Conservation (phyloP, 2,888 invertebrate species). For the Drosophila borealis region DNA sequence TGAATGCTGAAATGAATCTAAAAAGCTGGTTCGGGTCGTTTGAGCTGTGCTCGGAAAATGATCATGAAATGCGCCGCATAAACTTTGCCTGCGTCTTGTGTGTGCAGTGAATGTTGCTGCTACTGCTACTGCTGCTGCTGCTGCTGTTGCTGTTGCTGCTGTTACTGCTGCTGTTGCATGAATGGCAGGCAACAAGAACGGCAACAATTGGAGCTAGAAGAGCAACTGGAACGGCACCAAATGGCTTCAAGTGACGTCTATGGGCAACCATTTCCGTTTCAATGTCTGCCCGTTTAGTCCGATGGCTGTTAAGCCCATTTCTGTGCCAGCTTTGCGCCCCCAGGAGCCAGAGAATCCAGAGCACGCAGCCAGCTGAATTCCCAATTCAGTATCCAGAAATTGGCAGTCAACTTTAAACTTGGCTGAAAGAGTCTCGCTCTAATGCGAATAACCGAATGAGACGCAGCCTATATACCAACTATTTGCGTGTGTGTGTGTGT, state of each 20-base stretch:
- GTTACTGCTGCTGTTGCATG: conserved; percentile 20
- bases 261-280: conserved; percentile 70
- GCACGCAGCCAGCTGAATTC: not conserved
- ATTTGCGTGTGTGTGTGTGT: conserved; percentile 16
- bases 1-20: too few species aligned
- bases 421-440: conserved; percentile 53
- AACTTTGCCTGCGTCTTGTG: too few species aligned
- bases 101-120: too few species aligned
- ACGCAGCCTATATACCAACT: conserved; percentile 38
- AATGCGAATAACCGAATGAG: conserved; percentile 51
- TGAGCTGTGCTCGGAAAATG: not conserved
- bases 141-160: not conserved
- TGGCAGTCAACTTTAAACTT: conserved; percentile 72
- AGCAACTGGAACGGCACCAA: conserved; percentile 14
- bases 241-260: conserved; percentile 49
- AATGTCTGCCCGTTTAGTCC: conserved; percentile 61
- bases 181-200: conserved; percentile 13
- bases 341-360: not conserved
- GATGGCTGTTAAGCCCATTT: conserved; percentile 57
- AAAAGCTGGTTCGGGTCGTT: too few species aligned
- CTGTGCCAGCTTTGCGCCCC: conserved; percentile 21
- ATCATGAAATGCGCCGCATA: conserved; percentile 6
- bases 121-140: conserved; percentile 6
- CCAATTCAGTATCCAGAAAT: conserved; percentile 19
- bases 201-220: conserved; percentile 1